Evolutionary conservation across 2,113 vertebrate genomes (phyloP).

Genomic region (Tylochromis polylepis): DNA sequence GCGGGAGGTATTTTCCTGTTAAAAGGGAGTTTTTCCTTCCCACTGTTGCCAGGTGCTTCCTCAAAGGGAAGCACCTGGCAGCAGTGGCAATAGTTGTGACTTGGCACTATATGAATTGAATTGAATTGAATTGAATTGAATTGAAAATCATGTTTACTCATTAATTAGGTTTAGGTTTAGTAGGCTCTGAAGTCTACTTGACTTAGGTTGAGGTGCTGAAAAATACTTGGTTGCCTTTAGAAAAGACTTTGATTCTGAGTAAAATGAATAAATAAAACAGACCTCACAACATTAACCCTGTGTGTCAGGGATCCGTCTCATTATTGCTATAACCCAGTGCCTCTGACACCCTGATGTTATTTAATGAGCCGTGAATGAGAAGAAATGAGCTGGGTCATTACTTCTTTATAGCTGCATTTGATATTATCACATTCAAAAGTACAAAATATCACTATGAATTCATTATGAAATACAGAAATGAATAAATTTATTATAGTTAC

Average conservation of each 20-base stretch:
- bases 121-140: background rate
- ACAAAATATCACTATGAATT: background rate
- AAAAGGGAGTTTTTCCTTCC: background rate
- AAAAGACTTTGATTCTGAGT: background rate
- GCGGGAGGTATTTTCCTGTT: background rate
- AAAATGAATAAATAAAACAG: background rate
- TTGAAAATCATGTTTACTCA: background rate
- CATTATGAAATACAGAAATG: background rate
- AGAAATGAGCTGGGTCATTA: background rate
- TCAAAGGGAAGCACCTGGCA: background rate
- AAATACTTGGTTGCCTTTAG: background rate
- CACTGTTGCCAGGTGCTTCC: background rate
- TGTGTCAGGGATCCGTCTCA: background rate
- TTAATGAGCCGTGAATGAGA: background rate
- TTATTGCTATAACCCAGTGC: background rate
- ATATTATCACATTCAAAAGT: background rate
- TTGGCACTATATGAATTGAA: background rate
- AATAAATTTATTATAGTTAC: background rate
- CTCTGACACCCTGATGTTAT: background rate
- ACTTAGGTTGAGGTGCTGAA: background rate
- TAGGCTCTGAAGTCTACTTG: background rate
- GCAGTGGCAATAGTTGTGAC: background rate
- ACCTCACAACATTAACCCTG: background rate
- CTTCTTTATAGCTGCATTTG: background rate
- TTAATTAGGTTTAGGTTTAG: accelerated